Base-by-base conservation (phyloP, 2,797 vertebrate genomes). In the Calcarius lapponicus region DNA sequence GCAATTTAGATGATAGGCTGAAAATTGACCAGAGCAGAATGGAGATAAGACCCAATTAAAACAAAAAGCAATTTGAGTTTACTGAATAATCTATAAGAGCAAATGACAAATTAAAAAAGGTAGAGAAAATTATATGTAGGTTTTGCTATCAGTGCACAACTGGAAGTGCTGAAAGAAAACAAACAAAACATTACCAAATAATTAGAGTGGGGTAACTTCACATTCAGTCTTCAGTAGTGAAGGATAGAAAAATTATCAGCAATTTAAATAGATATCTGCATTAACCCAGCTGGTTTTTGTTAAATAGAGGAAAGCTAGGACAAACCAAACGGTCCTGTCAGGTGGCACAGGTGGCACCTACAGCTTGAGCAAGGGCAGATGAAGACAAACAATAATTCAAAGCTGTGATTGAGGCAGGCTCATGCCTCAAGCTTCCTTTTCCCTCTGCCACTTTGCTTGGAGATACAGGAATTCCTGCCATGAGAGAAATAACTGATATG, bases 31-130 rank as follows among this genome's bases (percentile, higher is more conserved):
- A 45, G 61, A 71, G 54, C 42, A 90, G 75, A 71, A 83, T 29
- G n/a, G 15, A 97, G 75, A 65, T 80, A 89, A 94, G 74, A 90
- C 42, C n/a, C 13, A 93, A 86, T 90, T 75, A 86, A 91, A 88
- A 81, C 38, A 91, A 72, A 95, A 96, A 88, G 34, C 65, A 94
- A 83, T 75, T 64, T 91, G 25, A 90, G 28, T 90, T 93, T 83
- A 80, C 70, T 53, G 76, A 53, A 80, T 80, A 93, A 91, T 88
- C 92, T 86, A 7, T 75, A 90, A 40, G 7, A 93, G 54, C 32
- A 80, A 90, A 88, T 40, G 83, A 80, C 38, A 80, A 92, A 92
- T 82, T 83, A 8, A 13, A 86, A 90, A 96, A 90, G 13, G 31
- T 58, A 64, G 60, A 73, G 56, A 88, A 92, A 95, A 92, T 61